These are phyloP conservation scores for Coreoperca whiteheadi DNA, from an alignment of 2,113 vertebrate species.

Conservation along the genomic window DNA sequence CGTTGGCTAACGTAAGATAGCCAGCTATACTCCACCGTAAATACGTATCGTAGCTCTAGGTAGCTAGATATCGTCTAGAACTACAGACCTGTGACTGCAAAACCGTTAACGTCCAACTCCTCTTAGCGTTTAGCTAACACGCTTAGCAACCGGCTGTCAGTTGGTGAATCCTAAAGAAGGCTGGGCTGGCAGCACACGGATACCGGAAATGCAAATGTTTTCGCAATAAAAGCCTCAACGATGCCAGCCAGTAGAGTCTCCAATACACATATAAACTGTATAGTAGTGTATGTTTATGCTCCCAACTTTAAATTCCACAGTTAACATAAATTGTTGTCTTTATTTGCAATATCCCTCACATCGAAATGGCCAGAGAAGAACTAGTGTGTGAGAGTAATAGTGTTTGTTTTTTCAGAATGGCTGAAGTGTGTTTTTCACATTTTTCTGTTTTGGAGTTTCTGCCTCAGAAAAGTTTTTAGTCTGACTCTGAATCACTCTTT, in stretches of 20 bases:
- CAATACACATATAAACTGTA: no score
- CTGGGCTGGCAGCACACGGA: slow-evolving; percentile 21
- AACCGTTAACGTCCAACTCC: neutral
- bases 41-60: neutral
- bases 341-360: neutral
- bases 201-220: slow-evolving; percentile 51
- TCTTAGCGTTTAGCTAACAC: neutral
- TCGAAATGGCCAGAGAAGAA: neutral
- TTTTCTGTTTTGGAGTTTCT: neutral
- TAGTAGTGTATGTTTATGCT: neutral
- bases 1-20: neutral
- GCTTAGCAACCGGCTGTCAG: slow-evolving; percentile 39
- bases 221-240: slow-evolving; percentile 56
- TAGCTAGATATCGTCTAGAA: fast-evolving
- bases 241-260: no score
- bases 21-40: neutral
- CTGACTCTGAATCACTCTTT: neutral
- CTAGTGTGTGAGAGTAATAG: no score
- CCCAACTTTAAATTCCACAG: neutral
- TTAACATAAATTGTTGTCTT: no score
- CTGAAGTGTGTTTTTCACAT: no score
- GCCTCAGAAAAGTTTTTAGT: neutral
- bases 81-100: no score
- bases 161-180: neutral
- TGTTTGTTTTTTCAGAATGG: neutral